Percentiles rank a stretch among this genome's conserved stretches.
Evolutionary conservation across 2,113 vertebrate species (phyloP).

Genomic region (Nesoenas mayeri): DNA sequence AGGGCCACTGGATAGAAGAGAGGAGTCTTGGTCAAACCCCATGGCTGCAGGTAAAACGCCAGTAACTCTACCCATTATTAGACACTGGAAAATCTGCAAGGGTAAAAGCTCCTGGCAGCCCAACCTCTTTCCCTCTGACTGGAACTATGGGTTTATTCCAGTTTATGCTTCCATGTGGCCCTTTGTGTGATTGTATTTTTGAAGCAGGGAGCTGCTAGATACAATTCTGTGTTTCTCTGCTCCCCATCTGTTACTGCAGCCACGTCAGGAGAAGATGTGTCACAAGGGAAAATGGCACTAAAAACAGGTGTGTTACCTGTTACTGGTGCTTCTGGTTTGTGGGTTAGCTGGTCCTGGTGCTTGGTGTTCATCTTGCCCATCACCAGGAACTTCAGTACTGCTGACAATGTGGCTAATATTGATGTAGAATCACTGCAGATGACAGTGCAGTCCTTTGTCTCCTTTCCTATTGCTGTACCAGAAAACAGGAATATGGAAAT

Average conservation of each 20-base stretch:
- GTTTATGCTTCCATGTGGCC: background rate
- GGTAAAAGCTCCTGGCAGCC: background rate
- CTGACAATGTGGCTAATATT: fast-evolving
- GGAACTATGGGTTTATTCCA: background rate
- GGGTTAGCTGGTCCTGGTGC: background rate
- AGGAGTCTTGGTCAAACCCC: background rate
- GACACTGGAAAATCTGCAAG: background rate
- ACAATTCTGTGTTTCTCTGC: background rate
- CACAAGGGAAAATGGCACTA: background rate
- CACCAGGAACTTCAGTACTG: background rate
- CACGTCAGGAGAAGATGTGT: background rate
- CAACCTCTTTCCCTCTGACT: background rate
- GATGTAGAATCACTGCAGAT: background rate
- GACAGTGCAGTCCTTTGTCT: background rate
- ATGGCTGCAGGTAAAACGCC: background rate
- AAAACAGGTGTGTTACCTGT: background rate
- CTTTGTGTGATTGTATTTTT: background rate
- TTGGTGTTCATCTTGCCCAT: background rate
- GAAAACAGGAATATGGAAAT: background rate
- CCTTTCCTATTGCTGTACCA: background rate
- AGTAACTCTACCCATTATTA: background rate
- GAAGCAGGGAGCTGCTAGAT: slow-evolving; percentile 4
- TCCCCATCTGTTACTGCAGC: slow-evolving; percentile 15
- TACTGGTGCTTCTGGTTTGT: background rate
- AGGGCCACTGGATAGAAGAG: background rate